Evolutionary conservation across 2,888 invertebrate species (phyloP), one percentile per base, ranked within the genome.

Genomic region (Drosophila heteroneura): DNA sequence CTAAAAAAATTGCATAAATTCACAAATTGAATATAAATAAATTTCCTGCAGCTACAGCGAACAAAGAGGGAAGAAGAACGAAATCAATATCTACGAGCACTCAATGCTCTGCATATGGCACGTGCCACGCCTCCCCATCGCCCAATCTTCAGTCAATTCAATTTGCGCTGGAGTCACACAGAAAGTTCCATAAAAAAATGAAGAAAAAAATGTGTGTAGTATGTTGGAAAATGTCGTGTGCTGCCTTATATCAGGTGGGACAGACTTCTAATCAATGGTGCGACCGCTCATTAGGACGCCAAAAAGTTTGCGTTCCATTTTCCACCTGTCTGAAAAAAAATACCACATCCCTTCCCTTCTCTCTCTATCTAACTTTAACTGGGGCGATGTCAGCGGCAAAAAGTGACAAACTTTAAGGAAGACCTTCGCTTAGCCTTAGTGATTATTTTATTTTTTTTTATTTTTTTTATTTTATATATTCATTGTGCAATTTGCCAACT

Each of bases 11-110:
- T 78, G 74, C 87, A 81, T 81, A 86, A 86, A 86, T 76, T 82
- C 85, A 56, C 74, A 87, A 87, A 87, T 87, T 87, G 87, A 87
- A 91, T 87, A 89, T 91, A 91, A 91, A 87, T 91, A 87, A 87
- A 87, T 87, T 87, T 87, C 91, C 87, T 89, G 90, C 80, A 76
- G 69, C 63, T 52, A 47, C 69, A 52, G 26, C 47, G 9, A 60
- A 70, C 63, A 33, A 37, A 35, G 26, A 56, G 26, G 59, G 4
- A 35, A 65, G 47, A 62, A 70, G 14, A 14, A 44, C 52, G 60
- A 61, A 76, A 63, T 70, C 75, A 76, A 82, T 85, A 72, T 70
- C 53, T 28, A 37, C 22, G 22, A 65, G 65, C 39, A 65, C 44
- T 52, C 47, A 59, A 64, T 64, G 58, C 65, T 58, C 52, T 63